Conservation (phyloP, 2,113 vertebrate genomes). For the Corythaeola cristata region DNA sequence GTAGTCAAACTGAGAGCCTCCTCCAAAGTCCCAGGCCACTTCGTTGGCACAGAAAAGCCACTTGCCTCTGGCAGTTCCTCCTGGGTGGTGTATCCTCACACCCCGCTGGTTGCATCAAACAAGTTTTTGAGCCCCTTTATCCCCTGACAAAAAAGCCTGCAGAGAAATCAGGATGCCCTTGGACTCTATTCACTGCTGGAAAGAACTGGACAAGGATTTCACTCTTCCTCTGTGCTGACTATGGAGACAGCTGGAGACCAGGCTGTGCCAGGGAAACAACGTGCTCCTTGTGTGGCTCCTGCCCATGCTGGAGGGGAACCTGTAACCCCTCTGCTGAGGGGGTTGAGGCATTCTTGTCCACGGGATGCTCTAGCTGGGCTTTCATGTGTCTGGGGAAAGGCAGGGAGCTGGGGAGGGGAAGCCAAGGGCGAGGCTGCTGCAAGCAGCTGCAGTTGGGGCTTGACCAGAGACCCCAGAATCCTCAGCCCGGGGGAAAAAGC, state of each 20-base stretch:
- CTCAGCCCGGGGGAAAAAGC: background rate
- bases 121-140: background rate
- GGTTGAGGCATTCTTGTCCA: background rate
- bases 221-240: background rate
- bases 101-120: background rate
- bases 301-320: background rate
- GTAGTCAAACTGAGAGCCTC: background rate
- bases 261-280: accelerated
- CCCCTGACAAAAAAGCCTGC: background rate
- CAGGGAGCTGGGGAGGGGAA: background rate
- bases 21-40: background rate
- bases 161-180: background rate
- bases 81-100: background rate
- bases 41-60: background rate
- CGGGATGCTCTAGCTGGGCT: background rate
- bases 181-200: background rate
- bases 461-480: background rate
- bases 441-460: background rate
- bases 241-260: background rate
- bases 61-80: background rate
- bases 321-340: background rate
- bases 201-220: background rate
- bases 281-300: background rate
- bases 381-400: background rate
- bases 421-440: background rate